These are phyloP conservation scores for Pachydiplax longipennis DNA, from an alignment of 2,888 invertebrate species.

Conservation along the genomic window DNA sequence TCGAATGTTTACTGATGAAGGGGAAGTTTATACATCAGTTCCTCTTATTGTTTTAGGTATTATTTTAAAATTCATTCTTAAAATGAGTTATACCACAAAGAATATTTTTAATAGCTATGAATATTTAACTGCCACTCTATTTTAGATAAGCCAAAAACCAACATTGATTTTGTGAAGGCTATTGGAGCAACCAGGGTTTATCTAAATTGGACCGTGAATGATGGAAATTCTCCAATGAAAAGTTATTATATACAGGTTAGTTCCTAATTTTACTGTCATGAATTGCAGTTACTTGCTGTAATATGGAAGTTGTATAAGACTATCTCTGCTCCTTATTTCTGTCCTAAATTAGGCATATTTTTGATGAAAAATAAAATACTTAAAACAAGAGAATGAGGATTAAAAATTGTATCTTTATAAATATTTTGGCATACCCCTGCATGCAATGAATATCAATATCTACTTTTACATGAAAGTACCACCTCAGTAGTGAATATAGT, in stretches of 20 bases:
- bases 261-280: background rate
- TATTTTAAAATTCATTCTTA: background rate
- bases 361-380: background rate
- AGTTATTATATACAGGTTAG: slow-evolving; percentile 64
- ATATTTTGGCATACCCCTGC: too few species aligned
- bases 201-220: slow-evolving; percentile 82
- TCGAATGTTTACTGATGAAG: slow-evolving; percentile 58
- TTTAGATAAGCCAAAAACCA: slow-evolving; percentile 67
- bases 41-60: slow-evolving; percentile 70
- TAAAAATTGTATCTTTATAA: too few species aligned
- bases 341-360: background rate
- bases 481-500: too few species aligned
- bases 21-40: slow-evolving; percentile 61
- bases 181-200: slow-evolving; percentile 79
- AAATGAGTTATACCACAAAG: background rate
- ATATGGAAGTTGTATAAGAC: background rate
- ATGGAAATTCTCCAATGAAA: slow-evolving; percentile 75
- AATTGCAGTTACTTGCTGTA: background rate
- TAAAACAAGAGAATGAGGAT: too few species aligned
- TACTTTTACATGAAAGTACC: too few species aligned
- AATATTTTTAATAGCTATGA: background rate
- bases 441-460: too few species aligned
- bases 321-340: background rate
- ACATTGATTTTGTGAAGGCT: slow-evolving; percentile 75
- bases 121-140: background rate